A percentile compares a stretch with the other conserved stretches of the same genome.
Evolutionary conservation across 2,888 invertebrate genomes (phyloP).

Genomic region (Phymatocera aterrima): DNA sequence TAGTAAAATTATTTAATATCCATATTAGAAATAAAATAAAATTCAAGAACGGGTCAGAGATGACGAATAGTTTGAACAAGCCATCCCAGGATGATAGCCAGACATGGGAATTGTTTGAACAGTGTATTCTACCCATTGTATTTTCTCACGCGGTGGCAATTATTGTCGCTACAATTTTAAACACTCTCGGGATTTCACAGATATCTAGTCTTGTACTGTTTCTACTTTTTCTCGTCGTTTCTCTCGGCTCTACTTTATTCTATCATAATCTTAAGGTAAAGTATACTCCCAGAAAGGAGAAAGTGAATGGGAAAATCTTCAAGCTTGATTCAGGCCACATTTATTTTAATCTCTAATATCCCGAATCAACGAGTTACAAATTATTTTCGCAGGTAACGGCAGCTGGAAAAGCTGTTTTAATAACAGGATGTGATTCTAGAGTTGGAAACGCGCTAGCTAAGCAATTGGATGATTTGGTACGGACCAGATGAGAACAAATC

Average conservation of each 20-base stretch:
- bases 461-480: slow-evolving; percentile 84
- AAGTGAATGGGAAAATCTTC: background rate
- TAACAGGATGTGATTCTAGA: slow-evolving; percentile 90
- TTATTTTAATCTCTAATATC: background rate
- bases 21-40: slow-evolving; percentile 57
- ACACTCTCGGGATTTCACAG: slow-evolving; percentile 84
- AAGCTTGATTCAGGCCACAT: background rate
- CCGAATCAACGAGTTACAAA: background rate
- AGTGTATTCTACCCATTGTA: slow-evolving; percentile 86
- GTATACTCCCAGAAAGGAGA: slow-evolving; percentile 46
- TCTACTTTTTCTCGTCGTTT: slow-evolving; percentile 83
- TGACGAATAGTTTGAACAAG: slow-evolving; percentile 65
- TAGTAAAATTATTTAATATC: slow-evolving; percentile 46
- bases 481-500: slow-evolving; percentile 39
- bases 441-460: slow-evolving; percentile 86
- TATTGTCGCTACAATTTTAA: slow-evolving; percentile 83
- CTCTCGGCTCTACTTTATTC: slow-evolving; percentile 86
- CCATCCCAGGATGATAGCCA: slow-evolving; percentile 72
- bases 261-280: slow-evolving; percentile 91
- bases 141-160: slow-evolving; percentile 89
- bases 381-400: slow-evolving; percentile 82
- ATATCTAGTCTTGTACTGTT: slow-evolving; percentile 88
- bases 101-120: slow-evolving; percentile 81
- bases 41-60: slow-evolving; percentile 52
- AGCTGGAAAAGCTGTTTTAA: slow-evolving; percentile 88